Evolutionary conservation across 1,140 invertebrate species (phyloP), one percentile per base, ranked within the genome.

Genomic region (Leguminivora glycinivorella): DNA sequence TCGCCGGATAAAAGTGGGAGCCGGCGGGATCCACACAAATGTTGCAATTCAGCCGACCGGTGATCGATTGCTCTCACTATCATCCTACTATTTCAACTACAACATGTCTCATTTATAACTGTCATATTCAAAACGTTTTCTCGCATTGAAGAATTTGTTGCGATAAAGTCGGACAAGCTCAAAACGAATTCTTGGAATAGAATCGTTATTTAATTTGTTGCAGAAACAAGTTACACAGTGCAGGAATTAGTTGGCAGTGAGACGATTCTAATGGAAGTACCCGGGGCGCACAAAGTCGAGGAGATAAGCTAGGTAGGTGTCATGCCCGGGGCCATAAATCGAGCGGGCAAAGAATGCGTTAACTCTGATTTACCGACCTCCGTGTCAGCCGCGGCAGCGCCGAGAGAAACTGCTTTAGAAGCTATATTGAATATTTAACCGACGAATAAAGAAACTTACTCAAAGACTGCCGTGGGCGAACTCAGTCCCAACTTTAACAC

Each of bases 31-130:
- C 80, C 81, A 85, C 86, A 86, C 82, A 84, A 88, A 85, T 83
- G 79, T 83, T 83, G 82, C 82, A 80, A 85, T 83, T 82, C 83
- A 77, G 77, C 75, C 76, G 77, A 77, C 72, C 70, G 72, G 74
- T 87, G 85, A 87, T 87, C 81, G 81, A 87, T 85, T 74, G 78
- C 82, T 68, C 74, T 73, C 75, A 78, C 80, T 80, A 83, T 82
- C 81, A 75, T 79, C 75, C 71, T 75, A 80, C 80, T 84, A 86
- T 86, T 85, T 87, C 83, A 84, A 78, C 67, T 82, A 83, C 81
- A 77, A 79, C 81, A 85, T 79, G 71, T 84, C 77, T 83, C 78
- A 82, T 85, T 85, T 81, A 80, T 84, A 80, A 73, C 70, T 81
- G 81, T 84, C 84, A 80, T 83, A 82, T 82, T 84, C 82, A 74